Evolutionary conservation across 2,797 vertebrate genomes (phyloP).

Genomic region (Hapalemur alaotrensis): DNA sequence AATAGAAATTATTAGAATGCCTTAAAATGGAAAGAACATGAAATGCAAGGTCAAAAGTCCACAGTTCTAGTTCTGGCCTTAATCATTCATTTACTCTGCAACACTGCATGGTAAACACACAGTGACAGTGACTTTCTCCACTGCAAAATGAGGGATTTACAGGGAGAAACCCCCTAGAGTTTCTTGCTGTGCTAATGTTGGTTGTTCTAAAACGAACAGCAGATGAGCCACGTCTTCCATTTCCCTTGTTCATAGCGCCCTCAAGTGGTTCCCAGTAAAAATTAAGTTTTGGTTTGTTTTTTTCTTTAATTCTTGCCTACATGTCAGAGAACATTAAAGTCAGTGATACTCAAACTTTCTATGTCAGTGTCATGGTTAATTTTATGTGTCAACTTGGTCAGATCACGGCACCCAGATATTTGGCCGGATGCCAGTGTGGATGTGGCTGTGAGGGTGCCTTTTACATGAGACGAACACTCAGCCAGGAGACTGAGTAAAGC

Average conservation of each 20-base stretch:
- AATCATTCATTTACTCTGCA: not conserved
- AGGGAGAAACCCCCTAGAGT: not conserved
- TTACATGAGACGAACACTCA: not conserved
- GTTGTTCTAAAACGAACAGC: not conserved
- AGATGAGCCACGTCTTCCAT: rapidly evolving
- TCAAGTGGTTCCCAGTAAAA: conserved; percentile 52
- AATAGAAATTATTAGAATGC: not conserved
- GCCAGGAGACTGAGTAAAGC: not conserved
- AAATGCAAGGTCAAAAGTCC: not conserved
- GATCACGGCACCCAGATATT: not conserved
- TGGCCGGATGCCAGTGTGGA: not conserved
- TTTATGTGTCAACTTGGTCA: not conserved
- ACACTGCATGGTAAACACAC: too few relatives aligned
- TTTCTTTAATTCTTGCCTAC: not conserved
- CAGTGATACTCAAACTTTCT: not conserved
- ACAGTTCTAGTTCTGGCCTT: not conserved
- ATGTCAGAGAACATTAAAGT: rapidly evolving
- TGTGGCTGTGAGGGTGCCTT: not conserved
- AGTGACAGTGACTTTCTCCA: not conserved
- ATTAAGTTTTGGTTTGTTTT: not conserved
- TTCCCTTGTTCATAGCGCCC: conserved; percentile 64
- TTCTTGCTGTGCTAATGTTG: not conserved
- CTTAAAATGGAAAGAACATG: not conserved
- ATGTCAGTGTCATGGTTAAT: not conserved
- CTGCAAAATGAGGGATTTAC: not conserved